A percentile compares a stretch with the other conserved stretches of the same genome.
These are phyloP conservation scores for Cryptosula pallasiana DNA, from an alignment of 2,888 invertebrate species.

Conservation along the genomic window DNA sequence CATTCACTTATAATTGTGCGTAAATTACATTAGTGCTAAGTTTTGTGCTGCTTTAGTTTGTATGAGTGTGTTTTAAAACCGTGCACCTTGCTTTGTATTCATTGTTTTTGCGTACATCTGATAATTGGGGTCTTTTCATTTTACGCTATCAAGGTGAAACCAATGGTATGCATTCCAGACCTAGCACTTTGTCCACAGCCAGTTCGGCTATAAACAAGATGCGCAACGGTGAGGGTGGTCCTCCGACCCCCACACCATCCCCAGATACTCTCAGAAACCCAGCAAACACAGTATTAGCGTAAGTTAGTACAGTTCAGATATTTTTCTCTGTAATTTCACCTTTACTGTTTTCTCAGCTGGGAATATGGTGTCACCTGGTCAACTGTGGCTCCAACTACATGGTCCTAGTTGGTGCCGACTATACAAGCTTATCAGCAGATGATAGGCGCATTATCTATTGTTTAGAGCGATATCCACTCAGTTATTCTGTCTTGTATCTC, in stretches of 20 bases:
- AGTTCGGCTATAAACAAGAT: neutral
- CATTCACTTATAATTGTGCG: too few species aligned
- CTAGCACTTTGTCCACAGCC: neutral
- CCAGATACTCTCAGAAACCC: neutral
- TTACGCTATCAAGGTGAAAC: slow-evolving; percentile 13
- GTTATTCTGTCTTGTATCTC: too few species aligned
- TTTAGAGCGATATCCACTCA: too few species aligned
- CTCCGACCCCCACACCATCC: slow-evolving; percentile 17
- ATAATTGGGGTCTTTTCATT: neutral
- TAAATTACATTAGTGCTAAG: neutral
- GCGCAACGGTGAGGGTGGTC: neutral
- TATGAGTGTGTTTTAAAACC: too few species aligned
- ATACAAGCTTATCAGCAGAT: too few species aligned
- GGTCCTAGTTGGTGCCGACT: too few species aligned
- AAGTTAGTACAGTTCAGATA: neutral
- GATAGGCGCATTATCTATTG: too few species aligned
- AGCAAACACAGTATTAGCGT: neutral
- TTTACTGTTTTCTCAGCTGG: too few species aligned
- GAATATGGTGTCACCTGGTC: too few species aligned
- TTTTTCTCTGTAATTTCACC: too few species aligned
- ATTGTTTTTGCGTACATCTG: neutral
- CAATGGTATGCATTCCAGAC: slow-evolving; percentile 3
- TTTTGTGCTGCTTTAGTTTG: neutral
- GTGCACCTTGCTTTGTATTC: neutral
- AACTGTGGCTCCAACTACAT: too few species aligned